These are phyloP conservation scores for Cariama cristata DNA, from an alignment of 2,113 vertebrate genomes.

Conservation along the genomic window DNA sequence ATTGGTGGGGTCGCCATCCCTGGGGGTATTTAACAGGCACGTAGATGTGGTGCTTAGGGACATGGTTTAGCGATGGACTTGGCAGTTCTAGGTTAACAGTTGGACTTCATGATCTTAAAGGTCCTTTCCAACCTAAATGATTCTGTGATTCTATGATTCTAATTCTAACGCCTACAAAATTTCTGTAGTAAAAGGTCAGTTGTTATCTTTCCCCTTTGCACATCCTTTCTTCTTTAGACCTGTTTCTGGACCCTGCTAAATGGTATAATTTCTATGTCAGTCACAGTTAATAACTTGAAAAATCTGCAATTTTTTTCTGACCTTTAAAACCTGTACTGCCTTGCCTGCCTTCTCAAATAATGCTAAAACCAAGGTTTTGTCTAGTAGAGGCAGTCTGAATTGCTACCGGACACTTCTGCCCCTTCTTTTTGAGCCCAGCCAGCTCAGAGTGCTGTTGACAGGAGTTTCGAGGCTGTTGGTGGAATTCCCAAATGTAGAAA, in stretches of 20 bases:
- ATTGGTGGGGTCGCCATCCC: background rate
- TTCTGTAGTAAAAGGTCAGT: background rate
- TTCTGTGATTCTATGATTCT: background rate
- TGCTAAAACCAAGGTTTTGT: background rate
- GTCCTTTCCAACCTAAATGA: background rate
- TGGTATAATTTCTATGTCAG: background rate
- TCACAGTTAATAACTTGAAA: background rate
- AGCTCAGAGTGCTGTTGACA: background rate
- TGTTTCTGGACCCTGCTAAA: background rate
- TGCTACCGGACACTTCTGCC: rapidly evolving
- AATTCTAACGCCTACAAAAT: background rate
- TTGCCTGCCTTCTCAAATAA: background rate
- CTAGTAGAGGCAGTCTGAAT: background rate
- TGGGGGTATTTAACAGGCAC: background rate
- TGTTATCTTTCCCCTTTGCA: background rate
- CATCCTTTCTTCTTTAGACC: background rate
- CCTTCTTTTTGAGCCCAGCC: background rate
- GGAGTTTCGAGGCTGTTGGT: background rate
- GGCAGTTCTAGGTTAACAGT: background rate
- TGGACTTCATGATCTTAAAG: background rate
- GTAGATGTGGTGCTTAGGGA: background rate
- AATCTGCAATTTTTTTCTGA: background rate
- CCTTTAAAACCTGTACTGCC: background rate
- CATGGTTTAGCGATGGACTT: background rate
- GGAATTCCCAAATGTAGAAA: background rate